Conservation (phyloP, 2,888 invertebrate genomes). For the Branchipolynoe longqiensis region DNA sequence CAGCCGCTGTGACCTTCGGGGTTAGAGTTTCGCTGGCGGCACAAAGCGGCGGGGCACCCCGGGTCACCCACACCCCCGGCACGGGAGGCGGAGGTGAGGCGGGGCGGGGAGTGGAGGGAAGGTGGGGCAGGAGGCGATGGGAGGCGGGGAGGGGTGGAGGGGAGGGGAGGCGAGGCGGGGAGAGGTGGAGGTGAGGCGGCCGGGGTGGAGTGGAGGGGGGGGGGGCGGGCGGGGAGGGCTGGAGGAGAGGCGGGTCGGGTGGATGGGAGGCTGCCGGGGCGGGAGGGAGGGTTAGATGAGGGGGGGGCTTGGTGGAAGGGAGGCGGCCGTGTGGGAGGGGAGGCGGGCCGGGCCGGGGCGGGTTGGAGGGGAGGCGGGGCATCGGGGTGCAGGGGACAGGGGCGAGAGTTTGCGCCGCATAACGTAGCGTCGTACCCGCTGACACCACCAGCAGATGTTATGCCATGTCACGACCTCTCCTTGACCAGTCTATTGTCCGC, state of each 20-base stretch:
- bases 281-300: not conserved
- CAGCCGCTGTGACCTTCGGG: slow-evolving; percentile 48
- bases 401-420: not conserved
- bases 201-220: not conserved
- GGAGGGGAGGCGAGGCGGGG: not conserved
- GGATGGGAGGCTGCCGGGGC: not conserved
- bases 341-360: not conserved
- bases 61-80: not conserved
- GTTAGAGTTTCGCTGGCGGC: slow-evolving; percentile 37
- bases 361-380: slow-evolving; percentile 1
- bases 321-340: too few relatives aligned
- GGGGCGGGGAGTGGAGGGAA: slow-evolving; percentile 34
- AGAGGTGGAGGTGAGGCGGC: not conserved
- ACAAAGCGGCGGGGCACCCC: slow-evolving; percentile 14
- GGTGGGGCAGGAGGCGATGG: not conserved
- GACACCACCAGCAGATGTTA: slow-evolving; percentile 58
- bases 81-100: not conserved
- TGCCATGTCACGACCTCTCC: slow-evolving; percentile 48
- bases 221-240: not conserved
- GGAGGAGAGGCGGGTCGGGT: not conserved
- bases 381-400: not conserved
- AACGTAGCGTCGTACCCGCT: slow-evolving; percentile 28
- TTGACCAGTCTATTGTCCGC: slow-evolving; percentile 12
- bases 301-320: not conserved
- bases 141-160: not conserved